Evolutionary conservation across 1,140 invertebrate species (phyloP).

Genomic region (Sitobion miscanthi): DNA sequence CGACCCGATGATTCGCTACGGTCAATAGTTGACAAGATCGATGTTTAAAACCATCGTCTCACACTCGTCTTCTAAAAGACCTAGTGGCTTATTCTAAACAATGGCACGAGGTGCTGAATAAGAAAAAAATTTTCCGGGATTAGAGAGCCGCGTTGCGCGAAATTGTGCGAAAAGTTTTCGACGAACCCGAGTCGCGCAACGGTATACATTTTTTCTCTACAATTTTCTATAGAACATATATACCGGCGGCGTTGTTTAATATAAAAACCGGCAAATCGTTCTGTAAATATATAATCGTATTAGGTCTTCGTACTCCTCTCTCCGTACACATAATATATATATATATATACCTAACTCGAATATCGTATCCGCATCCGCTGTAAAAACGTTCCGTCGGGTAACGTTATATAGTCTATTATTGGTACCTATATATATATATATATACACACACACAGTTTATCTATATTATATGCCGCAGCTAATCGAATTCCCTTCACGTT

Average conservation of each 20-base stretch:
- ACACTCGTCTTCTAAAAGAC: not conserved
- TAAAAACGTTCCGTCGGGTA: not conserved
- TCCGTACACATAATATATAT: no score
- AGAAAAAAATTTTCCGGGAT: not conserved
- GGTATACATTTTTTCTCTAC: not conserved
- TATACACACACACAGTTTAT: not conserved
- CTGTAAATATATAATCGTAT: not conserved
- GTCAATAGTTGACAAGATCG: not conserved
- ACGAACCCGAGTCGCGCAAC: not conserved
- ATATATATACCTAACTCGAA: not conserved
- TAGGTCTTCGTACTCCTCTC: not conserved
- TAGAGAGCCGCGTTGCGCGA: not conserved
- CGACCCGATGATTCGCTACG: not conserved
- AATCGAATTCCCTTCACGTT: constrained; percentile 34
- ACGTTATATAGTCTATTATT: constrained; percentile 8
- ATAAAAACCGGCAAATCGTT: not conserved
- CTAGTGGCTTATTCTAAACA: no score
- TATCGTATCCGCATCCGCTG: not conserved
- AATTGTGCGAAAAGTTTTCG: not conserved
- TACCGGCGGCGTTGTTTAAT: not conserved
- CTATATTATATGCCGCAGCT: not conserved
- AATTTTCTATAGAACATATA: not conserved
- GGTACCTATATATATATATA: not conserved
- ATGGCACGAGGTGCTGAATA: not conserved
- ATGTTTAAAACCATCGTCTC: not conserved